Percentiles rank a stretch among this genome's conserved stretches.
Conservation (phyloP, 2,113 vertebrate species). For the Naja naja region DNA sequence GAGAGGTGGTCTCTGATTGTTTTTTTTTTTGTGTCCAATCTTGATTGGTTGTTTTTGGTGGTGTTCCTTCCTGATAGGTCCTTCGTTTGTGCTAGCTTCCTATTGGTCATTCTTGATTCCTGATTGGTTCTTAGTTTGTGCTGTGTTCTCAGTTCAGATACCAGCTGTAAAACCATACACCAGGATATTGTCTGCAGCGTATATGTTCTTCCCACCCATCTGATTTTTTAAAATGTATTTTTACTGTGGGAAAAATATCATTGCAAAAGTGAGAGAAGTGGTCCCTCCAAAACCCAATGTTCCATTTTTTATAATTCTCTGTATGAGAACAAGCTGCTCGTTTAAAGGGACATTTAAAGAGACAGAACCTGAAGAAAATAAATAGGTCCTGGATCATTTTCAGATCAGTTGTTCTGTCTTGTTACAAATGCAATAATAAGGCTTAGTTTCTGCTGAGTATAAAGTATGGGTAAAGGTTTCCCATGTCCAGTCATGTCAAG, state of each 20-base stretch:
- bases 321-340: background rate
- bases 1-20: background rate
- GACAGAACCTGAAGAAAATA: background rate
- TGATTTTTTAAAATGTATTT: background rate
- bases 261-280: background rate
- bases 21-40: background rate
- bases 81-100: background rate
- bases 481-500: background rate
- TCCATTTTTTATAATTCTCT: background rate
- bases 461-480: background rate
- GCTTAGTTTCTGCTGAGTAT: background rate
- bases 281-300: background rate
- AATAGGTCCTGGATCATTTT: background rate
- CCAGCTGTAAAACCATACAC: background rate
- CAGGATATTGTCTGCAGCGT: background rate
- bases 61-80: background rate
- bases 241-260: background rate
- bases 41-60: background rate
- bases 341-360: background rate
- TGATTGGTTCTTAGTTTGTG: background rate
- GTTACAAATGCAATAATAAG: background rate
- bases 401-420: background rate
- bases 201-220: background rate
- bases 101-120: background rate
- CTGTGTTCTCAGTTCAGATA: background rate